These are phyloP conservation scores for Xiphorhynchus erythropygius DNA, from an alignment of 2,797 vertebrate genomes.

Conservation along the genomic window DNA sequence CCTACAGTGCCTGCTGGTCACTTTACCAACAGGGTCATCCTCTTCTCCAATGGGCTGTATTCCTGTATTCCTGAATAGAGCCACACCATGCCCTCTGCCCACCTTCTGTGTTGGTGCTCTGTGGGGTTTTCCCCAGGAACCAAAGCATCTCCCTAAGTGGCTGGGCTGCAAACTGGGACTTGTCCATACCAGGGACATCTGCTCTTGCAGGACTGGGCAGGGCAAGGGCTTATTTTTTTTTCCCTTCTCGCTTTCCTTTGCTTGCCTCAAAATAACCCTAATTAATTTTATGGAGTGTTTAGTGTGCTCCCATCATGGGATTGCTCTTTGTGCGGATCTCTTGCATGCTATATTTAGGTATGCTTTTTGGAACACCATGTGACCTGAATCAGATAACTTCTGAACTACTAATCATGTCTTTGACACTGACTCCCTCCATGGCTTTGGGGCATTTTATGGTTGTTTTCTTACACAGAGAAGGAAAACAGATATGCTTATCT, in stretches of 20 bases:
- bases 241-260: not conserved
- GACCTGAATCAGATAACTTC: slow-evolving; percentile 67
- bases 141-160: not conserved
- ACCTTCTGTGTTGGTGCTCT: not conserved
- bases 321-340: slow-evolving; percentile 48
- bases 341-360: slow-evolving; percentile 64
- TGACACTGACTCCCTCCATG: not conserved
- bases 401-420: slow-evolving; percentile 59
- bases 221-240: not conserved
- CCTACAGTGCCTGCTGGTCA: not conserved
- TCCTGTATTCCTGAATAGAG: not conserved
- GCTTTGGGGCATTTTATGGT: slow-evolving; percentile 42
- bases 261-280: slow-evolving; percentile 55
- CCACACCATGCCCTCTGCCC: not conserved
- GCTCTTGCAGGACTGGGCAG: not conserved
- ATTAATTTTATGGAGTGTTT: slow-evolving; percentile 63
- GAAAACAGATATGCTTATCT: not conserved
- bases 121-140: not conserved
- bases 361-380: slow-evolving; percentile 68
- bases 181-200: not conserved
- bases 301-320: slow-evolving; percentile 56
- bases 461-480: slow-evolving; percentile 9
- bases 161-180: not conserved
- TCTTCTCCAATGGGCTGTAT: not conserved
- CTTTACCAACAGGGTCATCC: not conserved